A percentile compares a stretch with the other conserved stretches of the same genome.
These are phyloP conservation scores for Oreochromis spilurus DNA, from an alignment of 2,113 vertebrate species.

Conservation along the genomic window DNA sequence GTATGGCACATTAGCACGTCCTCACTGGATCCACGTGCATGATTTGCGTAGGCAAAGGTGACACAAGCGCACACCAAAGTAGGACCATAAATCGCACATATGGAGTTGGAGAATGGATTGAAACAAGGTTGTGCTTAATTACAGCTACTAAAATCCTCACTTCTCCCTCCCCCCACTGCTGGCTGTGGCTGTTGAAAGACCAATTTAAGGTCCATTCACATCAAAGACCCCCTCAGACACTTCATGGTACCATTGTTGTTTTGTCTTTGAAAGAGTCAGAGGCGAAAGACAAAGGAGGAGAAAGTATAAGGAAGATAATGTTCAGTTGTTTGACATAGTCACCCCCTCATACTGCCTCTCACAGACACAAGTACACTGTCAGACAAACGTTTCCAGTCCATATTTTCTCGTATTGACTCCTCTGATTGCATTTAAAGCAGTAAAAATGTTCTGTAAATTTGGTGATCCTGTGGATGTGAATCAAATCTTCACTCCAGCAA, in stretches of 20 bases:
- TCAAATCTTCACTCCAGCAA: not conserved
- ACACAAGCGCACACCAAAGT: not conserved
- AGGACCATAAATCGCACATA: not conserved
- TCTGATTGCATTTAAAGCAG: not conserved
- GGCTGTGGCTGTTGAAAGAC: constrained; percentile 5
- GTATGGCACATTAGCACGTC: not conserved
- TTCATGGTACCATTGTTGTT: constrained; percentile 52
- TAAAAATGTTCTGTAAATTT: constrained; percentile 14
- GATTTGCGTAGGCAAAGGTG: not conserved
- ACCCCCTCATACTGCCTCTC: not conserved
- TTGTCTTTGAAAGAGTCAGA: constrained; percentile 35
- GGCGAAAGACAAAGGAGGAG: not conserved
- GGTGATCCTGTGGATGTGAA: not conserved
- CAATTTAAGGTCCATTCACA: constrained; percentile 38
- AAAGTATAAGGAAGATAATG: constrained; percentile 15
- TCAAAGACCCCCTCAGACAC: constrained; percentile 38
- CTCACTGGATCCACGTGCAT: not conserved
- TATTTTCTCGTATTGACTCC: not conserved
- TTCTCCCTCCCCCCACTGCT: not conserved
- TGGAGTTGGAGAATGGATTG: not conserved
- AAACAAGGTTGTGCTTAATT: not conserved
- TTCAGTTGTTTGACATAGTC: not conserved
- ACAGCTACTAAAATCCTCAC: not conserved
- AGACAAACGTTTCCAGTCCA: not conserved
- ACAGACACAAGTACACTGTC: not conserved